Evolutionary conservation across 2,113 vertebrate genomes (phyloP), one percentile per base, ranked within the genome.

Genomic region (Bostrychus sinensis): DNA sequence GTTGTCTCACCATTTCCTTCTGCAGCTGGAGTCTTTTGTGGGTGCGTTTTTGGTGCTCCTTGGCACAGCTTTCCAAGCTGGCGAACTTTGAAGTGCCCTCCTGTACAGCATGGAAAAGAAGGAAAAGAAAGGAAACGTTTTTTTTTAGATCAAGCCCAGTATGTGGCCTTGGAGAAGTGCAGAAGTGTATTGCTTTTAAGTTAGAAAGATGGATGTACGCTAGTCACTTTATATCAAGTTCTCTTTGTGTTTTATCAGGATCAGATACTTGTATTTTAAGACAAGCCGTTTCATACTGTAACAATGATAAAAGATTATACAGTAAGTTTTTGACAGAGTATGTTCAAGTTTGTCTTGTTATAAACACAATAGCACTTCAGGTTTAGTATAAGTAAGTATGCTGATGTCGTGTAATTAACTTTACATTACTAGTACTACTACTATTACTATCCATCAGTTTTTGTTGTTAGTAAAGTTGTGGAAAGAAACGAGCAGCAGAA

Each of bases 41-140:
- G 2, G 94, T 95, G 66, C 93, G 93, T 65, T 97, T 98, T 90
- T 97, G 95, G 74, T 96, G 96, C 80, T 98, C 96, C 60, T 97
- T 98, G 86, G 94, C 94, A 2, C 91, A 93, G 69, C 94, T 96
- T 76, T 97, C 95, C 77, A 95, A 77, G 80, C 93, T 97, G 0
- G 96, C 96, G 89, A 97, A 98, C 88, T 98, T 98, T 56, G 96
- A 98, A 45, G 96, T 98, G 66, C 94, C 95, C 91, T 98, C 96
- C 96, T 98, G 86, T 25, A 28, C 65, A 67, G 41, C 17, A 54
- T 63, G 62, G 4, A 60, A 37, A 72, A 45, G 62, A 58, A 25
- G 22, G 19, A 36, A 16, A 42, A 61, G 51, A 45, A 4, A 57
- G 34, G 10, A 0, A 64, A 62, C 20, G 32, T 20, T 62, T 70